phyloP scores from a whole-genome alignment of 2,888 invertebrate genomes.

The Dexiosoma caninum region DNA sequence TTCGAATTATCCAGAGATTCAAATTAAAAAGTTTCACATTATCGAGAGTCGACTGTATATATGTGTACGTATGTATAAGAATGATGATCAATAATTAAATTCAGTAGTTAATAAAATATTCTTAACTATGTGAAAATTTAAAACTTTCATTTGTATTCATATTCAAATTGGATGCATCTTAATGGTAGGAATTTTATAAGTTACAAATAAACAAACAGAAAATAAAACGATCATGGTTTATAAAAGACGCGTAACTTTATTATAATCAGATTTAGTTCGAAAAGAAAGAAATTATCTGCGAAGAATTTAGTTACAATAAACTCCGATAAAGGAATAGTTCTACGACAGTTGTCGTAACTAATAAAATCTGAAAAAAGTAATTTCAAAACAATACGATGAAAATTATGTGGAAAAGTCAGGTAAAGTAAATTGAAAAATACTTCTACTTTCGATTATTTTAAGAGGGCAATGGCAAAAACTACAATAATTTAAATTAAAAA shows the following conservation, averaged over 20 bases:
- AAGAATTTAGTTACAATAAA: conserved; percentile 40
- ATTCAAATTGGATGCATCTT: conserved; percentile 42
- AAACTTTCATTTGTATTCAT: conserved; percentile 62
- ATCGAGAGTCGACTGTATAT: too few species aligned
- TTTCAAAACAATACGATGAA: neutral
- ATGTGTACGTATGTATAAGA: too few species aligned
- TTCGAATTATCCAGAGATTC: too few species aligned
- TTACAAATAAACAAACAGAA: conserved; percentile 17
- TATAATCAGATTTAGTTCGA: neutral
- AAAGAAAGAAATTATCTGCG: neutral
- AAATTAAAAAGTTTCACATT: too few species aligned
- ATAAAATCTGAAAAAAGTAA: neutral
- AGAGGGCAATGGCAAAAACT: too few species aligned
- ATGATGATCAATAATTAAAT: neutral
- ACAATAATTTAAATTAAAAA: too few species aligned
- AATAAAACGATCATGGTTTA: conserved; percentile 3
- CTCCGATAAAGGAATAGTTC: conserved; percentile 15
- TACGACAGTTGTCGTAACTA: neutral
- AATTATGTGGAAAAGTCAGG: conserved; percentile 22
- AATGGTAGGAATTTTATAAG: neutral
- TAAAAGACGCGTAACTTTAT: conserved; percentile 14
- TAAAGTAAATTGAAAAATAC: neutral
- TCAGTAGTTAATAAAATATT: neutral
- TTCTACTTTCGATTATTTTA: too few species aligned
- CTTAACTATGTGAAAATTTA: neutral